These are phyloP conservation scores for Formica selysi DNA, from an alignment of 1,140 invertebrate genomes.

Conservation along the genomic window DNA sequence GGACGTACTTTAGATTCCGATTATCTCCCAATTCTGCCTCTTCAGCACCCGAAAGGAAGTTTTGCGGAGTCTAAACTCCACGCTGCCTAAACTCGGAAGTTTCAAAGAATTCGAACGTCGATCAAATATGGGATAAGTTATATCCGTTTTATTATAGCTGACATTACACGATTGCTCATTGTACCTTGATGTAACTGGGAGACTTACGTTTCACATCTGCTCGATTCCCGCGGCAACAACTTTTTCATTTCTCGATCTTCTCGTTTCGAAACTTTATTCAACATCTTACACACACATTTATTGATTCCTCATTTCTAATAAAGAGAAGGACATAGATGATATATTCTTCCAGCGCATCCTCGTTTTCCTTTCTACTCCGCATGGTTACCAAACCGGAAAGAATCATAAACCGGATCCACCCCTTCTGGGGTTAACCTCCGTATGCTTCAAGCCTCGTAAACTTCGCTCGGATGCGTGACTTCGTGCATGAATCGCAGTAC, in stretches of 20 bases:
- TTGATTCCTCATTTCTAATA: conserved; percentile 68
- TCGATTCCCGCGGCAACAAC: conserved; percentile 16
- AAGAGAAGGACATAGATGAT: conserved; percentile 47
- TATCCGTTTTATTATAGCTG: conserved; percentile 32
- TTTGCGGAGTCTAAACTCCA: conserved; percentile 28
- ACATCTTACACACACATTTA: conserved; percentile 59
- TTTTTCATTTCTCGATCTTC: neutral
- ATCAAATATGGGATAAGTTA: conserved; percentile 46
- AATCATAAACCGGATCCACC: conserved; percentile 68
- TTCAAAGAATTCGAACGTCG: conserved; percentile 43
- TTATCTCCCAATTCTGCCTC: conserved; percentile 54
- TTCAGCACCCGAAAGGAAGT: conserved; percentile 47
- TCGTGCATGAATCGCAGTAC: neutral
- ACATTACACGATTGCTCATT: conserved; percentile 14
- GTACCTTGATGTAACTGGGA: neutral
- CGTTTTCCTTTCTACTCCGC: conserved; percentile 13
- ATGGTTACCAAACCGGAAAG: conserved; percentile 55
- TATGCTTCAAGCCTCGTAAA: conserved; percentile 67
- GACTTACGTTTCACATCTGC: neutral
- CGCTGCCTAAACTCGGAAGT: conserved; percentile 33
- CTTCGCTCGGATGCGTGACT: conserved; percentile 50
- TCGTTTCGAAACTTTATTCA: conserved; percentile 53
- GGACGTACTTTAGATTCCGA: conserved; percentile 61
- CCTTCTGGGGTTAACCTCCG: conserved; percentile 52
- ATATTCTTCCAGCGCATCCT: conserved; percentile 20